phyloP scores from a whole-genome alignment of 2,888 invertebrate species.

The Lepetodrilus schrolli region DNA sequence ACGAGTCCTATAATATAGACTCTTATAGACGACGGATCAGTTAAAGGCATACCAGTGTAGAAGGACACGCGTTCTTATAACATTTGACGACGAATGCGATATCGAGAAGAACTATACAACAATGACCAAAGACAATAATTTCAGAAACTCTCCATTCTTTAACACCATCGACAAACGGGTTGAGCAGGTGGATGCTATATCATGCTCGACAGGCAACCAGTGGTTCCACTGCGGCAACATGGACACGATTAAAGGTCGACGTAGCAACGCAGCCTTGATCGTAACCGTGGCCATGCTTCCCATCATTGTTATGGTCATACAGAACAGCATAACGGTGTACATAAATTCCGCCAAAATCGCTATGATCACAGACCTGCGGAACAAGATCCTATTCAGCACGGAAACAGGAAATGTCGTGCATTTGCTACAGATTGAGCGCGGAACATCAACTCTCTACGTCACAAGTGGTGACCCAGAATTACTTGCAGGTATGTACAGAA shows the following conservation, averaged over 20 bases:
- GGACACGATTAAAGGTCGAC: slow-evolving; percentile 2
- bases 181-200: no score
- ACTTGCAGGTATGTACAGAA: not conserved
- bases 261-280: slow-evolving; percentile 25
- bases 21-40: no score
- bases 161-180: no score
- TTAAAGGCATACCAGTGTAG: no score
- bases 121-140: no score
- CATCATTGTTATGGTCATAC: slow-evolving; percentile 16
- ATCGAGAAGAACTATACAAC: no score
- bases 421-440: slow-evolving; percentile 57
- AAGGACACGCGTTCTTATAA: no score
- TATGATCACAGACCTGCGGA: slow-evolving; percentile 32
- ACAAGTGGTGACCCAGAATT: no score
- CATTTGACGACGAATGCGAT: no score
- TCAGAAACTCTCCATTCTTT: no score
- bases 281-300: slow-evolving; percentile 26
- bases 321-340: slow-evolving; percentile 14
- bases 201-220: no score
- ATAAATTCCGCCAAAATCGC: not conserved
- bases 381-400: slow-evolving; percentile 44
- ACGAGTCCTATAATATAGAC: no score
- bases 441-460: slow-evolving; percentile 56
- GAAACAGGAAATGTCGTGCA: slow-evolving; percentile 56
- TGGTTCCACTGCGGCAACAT: slow-evolving; percentile 5